Conservation (phyloP, 2,888 invertebrate genomes). For the Acanthococcus lagerstroemiae region DNA sequence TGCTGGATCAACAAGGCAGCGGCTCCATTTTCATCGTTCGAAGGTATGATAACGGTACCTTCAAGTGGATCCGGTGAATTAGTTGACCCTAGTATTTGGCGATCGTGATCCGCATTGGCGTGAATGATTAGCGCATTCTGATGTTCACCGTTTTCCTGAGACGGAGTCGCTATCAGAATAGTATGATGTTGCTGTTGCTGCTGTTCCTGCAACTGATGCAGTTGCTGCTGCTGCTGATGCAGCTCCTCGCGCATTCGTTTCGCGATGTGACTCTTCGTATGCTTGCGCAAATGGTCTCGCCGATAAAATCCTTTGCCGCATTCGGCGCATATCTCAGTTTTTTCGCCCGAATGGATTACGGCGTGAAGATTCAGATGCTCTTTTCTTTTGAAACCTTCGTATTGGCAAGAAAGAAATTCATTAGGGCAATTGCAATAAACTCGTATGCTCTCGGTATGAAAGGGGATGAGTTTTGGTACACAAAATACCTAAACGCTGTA, state of each 20-base stretch:
- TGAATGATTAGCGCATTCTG: constrained; percentile 14
- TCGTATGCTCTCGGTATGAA: too few relatives aligned
- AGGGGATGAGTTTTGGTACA: too few relatives aligned
- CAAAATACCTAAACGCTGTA: too few relatives aligned
- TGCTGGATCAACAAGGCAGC: constrained; percentile 9
- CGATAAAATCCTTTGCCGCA: constrained; percentile 74
- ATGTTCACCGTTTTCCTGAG: constrained; percentile 14
- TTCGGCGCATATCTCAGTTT: constrained; percentile 65
- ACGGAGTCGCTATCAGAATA: constrained; percentile 1
- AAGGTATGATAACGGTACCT: constrained; percentile 3
- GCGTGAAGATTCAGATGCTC: constrained; percentile 74
- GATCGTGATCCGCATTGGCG: not conserved
- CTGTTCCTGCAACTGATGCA: constrained; percentile 39
- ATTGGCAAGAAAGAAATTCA: not conserved
- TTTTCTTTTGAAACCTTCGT: constrained; percentile 58
- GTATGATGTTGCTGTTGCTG: constrained; percentile 36
- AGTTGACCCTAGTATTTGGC: not conserved
- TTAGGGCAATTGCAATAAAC: too few relatives aligned
- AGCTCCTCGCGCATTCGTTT: constrained; percentile 60
- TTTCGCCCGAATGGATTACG: constrained; percentile 74
- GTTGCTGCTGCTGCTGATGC: constrained; percentile 42
- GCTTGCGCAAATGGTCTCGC: constrained; percentile 74
- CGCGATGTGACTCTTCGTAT: constrained; percentile 64
- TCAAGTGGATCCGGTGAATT: constrained; percentile 8
- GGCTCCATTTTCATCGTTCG: constrained; percentile 4